A percentile compares a stretch with the other conserved stretches of the same genome.
These are phyloP conservation scores for Sarcophilus harrisii DNA, from an alignment of 2,797 vertebrate genomes.

Conservation along the genomic window DNA sequence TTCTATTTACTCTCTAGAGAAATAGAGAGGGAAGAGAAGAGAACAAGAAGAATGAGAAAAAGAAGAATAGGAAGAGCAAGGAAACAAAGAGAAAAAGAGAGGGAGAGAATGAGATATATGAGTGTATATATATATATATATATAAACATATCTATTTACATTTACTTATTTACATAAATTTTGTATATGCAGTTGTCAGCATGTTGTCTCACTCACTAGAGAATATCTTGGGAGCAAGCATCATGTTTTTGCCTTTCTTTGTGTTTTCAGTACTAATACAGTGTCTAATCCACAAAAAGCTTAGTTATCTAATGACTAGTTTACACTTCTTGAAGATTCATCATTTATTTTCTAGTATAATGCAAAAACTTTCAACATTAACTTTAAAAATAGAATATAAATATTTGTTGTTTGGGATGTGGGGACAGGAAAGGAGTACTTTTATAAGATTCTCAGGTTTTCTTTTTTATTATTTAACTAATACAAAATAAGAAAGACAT, in stretches of 20 bases:
- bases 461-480: no score
- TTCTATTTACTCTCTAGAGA: background rate
- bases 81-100: background rate
- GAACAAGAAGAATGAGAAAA: background rate
- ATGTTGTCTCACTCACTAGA: background rate
- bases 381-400: background rate
- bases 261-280: background rate
- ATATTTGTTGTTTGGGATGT: background rate
- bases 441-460: background rate
- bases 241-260: background rate
- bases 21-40: background rate
- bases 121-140: accelerated
- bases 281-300: background rate
- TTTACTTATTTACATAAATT: background rate
- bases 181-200: background rate
- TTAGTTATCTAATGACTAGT: background rate
- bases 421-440: background rate
- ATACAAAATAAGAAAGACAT: no score
- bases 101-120: background rate
- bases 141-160: no score
- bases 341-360: background rate
- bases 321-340: background rate
- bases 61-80: no score
- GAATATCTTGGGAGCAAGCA: background rate
- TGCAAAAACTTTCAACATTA: background rate